These are phyloP conservation scores for Holothuria scabra DNA, from an alignment of 53 echinoderm and acorn worm genomes.

Conservation along the genomic window DNA sequence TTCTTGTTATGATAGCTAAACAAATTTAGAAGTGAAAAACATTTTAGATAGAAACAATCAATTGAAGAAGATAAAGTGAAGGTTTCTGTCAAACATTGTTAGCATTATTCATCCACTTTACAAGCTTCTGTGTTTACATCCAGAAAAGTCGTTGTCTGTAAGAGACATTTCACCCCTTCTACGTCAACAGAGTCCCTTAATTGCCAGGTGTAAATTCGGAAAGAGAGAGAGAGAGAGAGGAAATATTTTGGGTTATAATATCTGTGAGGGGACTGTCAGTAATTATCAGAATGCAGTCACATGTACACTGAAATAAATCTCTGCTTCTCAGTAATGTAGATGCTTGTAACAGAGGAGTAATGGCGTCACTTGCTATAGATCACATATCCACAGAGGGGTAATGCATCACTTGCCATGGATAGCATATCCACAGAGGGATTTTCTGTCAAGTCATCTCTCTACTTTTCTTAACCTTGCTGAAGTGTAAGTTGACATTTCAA, in stretches of 20 bases:
- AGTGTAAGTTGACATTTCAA: too few relatives aligned
- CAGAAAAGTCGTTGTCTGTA: too few relatives aligned
- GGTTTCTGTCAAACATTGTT: too few relatives aligned
- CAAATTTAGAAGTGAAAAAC: too few relatives aligned
- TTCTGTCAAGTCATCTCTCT: too few relatives aligned
- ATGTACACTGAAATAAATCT: conserved; percentile 16
- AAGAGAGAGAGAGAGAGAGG: not conserved
- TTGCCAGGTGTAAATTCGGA: conserved; percentile 21
- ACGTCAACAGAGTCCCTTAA: not conserved
- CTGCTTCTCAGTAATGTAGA: too few relatives aligned
- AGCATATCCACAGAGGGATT: not conserved
- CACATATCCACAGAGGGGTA: not conserved
- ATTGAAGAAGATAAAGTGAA: too few relatives aligned
- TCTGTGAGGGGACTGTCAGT: conserved; percentile 1
- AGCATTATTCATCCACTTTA: too few relatives aligned
- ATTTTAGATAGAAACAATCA: too few relatives aligned
- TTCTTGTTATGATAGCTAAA: too few relatives aligned
- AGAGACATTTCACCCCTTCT: not conserved
- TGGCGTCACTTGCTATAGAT: conserved; percentile 16
- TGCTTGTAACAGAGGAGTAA: not conserved
- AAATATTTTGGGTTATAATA: conserved; percentile 8
- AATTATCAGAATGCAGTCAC: conserved; percentile 1
- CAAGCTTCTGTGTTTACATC: too few relatives aligned
- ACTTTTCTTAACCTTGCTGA: too few relatives aligned
- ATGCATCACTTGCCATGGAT: conserved; percentile 9